Base-by-base conservation (phyloP, 2,888 invertebrate species). In the Phengaris arion region DNA sequence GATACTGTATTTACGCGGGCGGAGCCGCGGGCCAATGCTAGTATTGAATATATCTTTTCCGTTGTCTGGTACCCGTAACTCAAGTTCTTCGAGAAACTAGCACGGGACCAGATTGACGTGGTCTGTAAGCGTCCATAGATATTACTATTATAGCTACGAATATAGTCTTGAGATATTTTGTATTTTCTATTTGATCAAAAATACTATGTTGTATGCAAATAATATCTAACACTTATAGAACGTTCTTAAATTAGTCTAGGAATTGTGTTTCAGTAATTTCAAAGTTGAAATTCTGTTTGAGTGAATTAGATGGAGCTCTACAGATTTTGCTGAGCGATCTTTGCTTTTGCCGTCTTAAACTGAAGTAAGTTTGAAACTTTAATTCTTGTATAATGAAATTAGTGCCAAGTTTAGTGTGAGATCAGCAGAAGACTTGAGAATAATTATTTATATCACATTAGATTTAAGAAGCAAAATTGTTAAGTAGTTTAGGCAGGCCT, bases 261-360 rank as follows among this genome's bases (percentile, higher is more conserved):
- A 69, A 9, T n/a, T n/a, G 48, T 15, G 35, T 68, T 69, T 69
- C 48, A 69, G 69, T 69, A 12, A 69, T 57, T 57, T 74, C 15
- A n/a, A 76, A 74, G 55, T 74, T 75, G 68, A 72, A 55, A 75
- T 22, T 76, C 75, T 73, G 64, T 74, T 51, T 74, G 75, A 70
- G 76, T 74, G 74, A 74, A 75, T 68, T 72, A 68, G 77, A 78
- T 77, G 76, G 72, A 77, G 75, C 70, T 77, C 74, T 77, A 76
- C 74, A 54, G 52, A 76, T 78, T 74, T 77, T 76, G 74, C 73
- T 70, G 74, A 78, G 76, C 77, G 76, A 77, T 76, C 69, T 77
- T 78, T 68, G 76, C 68, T 68, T 74, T 68, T n/a, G 74, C 45
- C 52, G 64, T 76, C 74, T 76, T 46, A 72, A 76, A 76, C 75